These are phyloP conservation scores for Sminthurinus aureus DNA, from an alignment of 2,888 invertebrate species.

Conservation along the genomic window DNA sequence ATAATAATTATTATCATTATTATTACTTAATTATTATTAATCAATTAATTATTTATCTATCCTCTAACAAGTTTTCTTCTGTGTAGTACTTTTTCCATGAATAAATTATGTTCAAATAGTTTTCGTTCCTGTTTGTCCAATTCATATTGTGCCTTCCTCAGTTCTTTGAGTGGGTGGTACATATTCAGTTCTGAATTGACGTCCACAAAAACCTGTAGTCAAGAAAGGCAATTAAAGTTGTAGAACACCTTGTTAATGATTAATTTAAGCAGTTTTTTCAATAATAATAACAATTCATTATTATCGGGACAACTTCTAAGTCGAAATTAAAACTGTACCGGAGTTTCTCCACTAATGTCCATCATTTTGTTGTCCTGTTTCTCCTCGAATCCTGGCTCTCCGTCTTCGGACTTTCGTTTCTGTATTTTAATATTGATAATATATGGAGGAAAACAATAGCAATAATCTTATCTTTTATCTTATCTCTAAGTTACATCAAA, in stretches of 20 bases:
- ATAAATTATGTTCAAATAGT: conserved; percentile 19
- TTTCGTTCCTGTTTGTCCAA: conserved; percentile 13
- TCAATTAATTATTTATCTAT: too few species aligned
- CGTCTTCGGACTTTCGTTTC: not conserved
- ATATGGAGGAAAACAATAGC: too few species aligned
- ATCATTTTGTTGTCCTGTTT: too few species aligned
- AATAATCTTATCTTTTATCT: too few species aligned
- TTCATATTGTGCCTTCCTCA: not conserved
- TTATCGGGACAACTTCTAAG: too few species aligned
- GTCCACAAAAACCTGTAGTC: conserved; percentile 12
- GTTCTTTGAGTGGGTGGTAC: not conserved
- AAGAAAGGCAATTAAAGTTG: not conserved
- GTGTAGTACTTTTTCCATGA: conserved; percentile 3
- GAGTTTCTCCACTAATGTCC: not conserved
- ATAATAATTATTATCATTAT: too few species aligned
- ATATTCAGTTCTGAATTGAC: not conserved
- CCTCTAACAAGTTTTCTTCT: conserved; percentile 6
- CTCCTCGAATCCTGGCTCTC: not conserved
- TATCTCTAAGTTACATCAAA: too few species aligned
- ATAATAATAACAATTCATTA: too few species aligned
- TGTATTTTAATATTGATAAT: not conserved
- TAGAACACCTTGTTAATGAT: not conserved
- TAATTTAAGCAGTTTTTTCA: not conserved
- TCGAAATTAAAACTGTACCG: too few species aligned
- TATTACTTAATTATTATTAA: too few species aligned